A percentile compares a stretch with the other conserved stretches of the same genome.
These are phyloP conservation scores for Polypterus senegalus DNA, from an alignment of 2,113 vertebrate genomes.

Conservation along the genomic window DNA sequence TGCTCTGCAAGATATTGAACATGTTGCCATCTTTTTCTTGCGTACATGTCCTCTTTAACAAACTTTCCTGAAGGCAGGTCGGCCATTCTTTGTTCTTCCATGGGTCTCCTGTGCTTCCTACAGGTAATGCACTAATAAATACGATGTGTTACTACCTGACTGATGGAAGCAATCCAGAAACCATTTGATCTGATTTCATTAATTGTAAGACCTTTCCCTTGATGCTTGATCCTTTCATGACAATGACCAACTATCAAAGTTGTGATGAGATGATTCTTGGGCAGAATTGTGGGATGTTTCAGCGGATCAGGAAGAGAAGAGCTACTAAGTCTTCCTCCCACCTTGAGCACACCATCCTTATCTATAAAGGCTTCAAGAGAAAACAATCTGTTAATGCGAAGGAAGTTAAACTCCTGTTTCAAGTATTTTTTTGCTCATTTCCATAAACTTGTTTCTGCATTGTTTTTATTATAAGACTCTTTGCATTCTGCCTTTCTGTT, in stretches of 20 bases:
- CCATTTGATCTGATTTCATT: conserved; percentile 14
- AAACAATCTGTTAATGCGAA: too few relatives aligned
- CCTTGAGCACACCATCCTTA: conserved; percentile 10
- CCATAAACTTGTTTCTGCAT: too few relatives aligned
- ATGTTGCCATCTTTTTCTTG: too few relatives aligned
- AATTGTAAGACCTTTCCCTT: conserved; percentile 12
- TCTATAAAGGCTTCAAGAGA: conserved; percentile 7
- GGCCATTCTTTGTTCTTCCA: conserved; percentile 8
- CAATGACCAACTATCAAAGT: conserved; percentile 12
- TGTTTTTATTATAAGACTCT: too few relatives aligned
- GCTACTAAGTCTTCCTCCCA: conserved; percentile 11
- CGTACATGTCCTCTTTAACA: too few relatives aligned
- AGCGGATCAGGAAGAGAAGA: conserved; percentile 6
- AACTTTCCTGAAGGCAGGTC: conserved; percentile 6
- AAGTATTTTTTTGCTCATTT: too few relatives aligned
- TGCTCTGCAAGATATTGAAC: too few relatives aligned
- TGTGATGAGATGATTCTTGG: conserved; percentile 5
- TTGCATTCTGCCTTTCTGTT: too few relatives aligned
- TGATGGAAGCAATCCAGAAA: conserved; percentile 6
- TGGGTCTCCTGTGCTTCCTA: conserved; percentile 5
- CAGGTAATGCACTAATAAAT: conserved; percentile 7
- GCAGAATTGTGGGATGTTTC: conserved; percentile 9
- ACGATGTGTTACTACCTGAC: conserved; percentile 6
- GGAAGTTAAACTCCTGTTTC: too few relatives aligned
- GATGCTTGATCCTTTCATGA: conserved; percentile 12